Evolutionary conservation across 2,888 invertebrate genomes (phyloP).

Genomic region (Pyrochroa serraticornis): DNA sequence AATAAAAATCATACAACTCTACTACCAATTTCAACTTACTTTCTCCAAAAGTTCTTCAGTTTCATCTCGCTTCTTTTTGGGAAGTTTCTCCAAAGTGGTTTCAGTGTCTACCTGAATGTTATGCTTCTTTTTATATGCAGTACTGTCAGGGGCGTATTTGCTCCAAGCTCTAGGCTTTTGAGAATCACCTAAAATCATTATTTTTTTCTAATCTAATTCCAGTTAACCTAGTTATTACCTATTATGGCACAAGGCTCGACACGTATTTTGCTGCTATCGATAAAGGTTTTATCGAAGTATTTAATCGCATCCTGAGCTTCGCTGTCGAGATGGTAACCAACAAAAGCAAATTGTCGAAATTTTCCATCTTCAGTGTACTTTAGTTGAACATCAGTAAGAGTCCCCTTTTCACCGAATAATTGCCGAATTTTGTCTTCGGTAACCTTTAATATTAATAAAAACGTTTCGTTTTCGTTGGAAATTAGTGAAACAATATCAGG

Average conservation of each 20-base stretch:
- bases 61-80: constrained; percentile 64
- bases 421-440: constrained; percentile 77
- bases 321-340: constrained; percentile 84
- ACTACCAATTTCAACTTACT: constrained; percentile 53
- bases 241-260: constrained; percentile 76
- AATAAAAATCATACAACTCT: constrained; percentile 9
- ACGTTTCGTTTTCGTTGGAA: neutral
- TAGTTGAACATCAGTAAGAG: constrained; percentile 90
- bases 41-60: constrained; percentile 63
- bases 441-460: constrained; percentile 64
- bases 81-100: constrained; percentile 41
- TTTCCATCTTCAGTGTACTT: constrained; percentile 91
- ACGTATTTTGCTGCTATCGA: constrained; percentile 80
- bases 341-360: constrained; percentile 92
- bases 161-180: constrained; percentile 92
- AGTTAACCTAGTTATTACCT: constrained; percentile 54
- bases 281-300: constrained; percentile 82
- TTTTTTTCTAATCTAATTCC: neutral
- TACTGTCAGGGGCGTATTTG: constrained; percentile 83
- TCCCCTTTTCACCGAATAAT: constrained; percentile 79
- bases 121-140: constrained; percentile 64
- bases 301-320: constrained; percentile 79
- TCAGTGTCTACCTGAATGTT: constrained; percentile 34
- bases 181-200: constrained; percentile 58
- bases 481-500: constrained; percentile 12